Evolutionary conservation across 2,113 vertebrate genomes (phyloP), one percentile per base, ranked within the genome.

Genomic region (Ameiurus melas): DNA sequence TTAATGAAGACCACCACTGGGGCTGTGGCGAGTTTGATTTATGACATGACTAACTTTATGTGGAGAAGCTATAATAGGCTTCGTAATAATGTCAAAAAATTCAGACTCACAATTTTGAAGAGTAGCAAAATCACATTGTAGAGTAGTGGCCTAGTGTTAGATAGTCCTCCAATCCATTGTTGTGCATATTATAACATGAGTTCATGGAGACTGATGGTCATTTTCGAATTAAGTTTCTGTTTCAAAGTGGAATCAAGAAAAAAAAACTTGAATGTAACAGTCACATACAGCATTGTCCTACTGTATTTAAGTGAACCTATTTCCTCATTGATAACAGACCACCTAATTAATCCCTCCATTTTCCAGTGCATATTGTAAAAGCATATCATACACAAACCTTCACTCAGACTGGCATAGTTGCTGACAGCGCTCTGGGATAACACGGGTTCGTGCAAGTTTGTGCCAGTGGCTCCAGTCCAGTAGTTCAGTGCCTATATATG

Each of bases 401-500:
- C 57, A 88, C 70, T 87, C 83, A 87, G 85, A 86, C 83, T 89
- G 86, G 80, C 83, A 78, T 75, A 83, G 86, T 87, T 84, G 71
- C 79, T 87, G 88, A 79, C 57, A 87, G 82, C 51, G 86, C 53
- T 91, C 86, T 91, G 90, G 90, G 80, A 87, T 83, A 75, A 86
- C 75, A 60, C 25, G 3, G 84, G 85, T 90, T 91, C 85, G 88
- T 83, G 92, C 89, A 85, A 82, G 91, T 87, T 91, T 51, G 88
- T 93, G 92, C 90, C 91, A 93, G 92, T 93, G 90, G 93, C 92
- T 95, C 90, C 92, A 92, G 94, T 95, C 92, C 92, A 92, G 94
- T 95, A 94, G 95, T 95, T 95, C 95, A 96, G 95, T 95, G 95
- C 95, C 95, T 96, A 95, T 94, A 94, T 93, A 94, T 94, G 95